Conservation (phyloP, 2,797 vertebrate species). For the Enteromius fasciolatus region DNA sequence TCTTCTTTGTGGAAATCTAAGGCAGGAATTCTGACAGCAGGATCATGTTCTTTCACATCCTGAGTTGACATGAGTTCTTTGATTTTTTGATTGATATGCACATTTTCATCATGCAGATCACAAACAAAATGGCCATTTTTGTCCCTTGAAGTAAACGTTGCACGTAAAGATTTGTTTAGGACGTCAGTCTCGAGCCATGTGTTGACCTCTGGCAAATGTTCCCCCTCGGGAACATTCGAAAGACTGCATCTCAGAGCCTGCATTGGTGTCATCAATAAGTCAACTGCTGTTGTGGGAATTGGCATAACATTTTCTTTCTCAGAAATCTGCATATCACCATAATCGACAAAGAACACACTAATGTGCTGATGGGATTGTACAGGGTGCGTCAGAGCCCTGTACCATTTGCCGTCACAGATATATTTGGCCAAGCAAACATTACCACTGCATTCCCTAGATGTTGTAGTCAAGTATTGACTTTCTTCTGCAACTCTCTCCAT, state of each 20-base stretch:
- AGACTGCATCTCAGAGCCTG: constrained; percentile 87
- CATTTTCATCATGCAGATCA: constrained; percentile 83
- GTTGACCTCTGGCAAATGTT: constrained; percentile 74
- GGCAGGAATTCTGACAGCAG: not conserved
- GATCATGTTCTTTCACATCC: constrained; percentile 19
- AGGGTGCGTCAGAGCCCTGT: constrained; percentile 77
- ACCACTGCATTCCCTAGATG: constrained; percentile 38
- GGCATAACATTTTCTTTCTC: constrained; percentile 77
- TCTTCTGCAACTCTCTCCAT: constrained; percentile 71
- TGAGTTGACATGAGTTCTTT: constrained; percentile 70
- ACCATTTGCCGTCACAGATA: constrained; percentile 83
- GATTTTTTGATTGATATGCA: constrained; percentile 83
- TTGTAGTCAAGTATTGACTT: constrained; percentile 60
- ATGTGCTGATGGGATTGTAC: constrained; percentile 74
- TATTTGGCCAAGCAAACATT: constrained; percentile 85
- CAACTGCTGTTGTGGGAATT: constrained; percentile 78
- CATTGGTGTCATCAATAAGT: constrained; percentile 87
- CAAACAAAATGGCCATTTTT: constrained; percentile 81
- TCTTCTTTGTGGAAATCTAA: not conserved
- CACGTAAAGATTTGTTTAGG: constrained; percentile 80
- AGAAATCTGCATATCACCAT: constrained; percentile 83
- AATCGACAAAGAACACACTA: constrained; percentile 89
- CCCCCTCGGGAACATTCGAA: constrained; percentile 69
- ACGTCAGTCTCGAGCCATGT: constrained; percentile 80
- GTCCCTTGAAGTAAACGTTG: constrained; percentile 75